Base-by-base conservation (phyloP, 2,797 vertebrate genomes). In the Chaenodraco wilsoni region DNA sequence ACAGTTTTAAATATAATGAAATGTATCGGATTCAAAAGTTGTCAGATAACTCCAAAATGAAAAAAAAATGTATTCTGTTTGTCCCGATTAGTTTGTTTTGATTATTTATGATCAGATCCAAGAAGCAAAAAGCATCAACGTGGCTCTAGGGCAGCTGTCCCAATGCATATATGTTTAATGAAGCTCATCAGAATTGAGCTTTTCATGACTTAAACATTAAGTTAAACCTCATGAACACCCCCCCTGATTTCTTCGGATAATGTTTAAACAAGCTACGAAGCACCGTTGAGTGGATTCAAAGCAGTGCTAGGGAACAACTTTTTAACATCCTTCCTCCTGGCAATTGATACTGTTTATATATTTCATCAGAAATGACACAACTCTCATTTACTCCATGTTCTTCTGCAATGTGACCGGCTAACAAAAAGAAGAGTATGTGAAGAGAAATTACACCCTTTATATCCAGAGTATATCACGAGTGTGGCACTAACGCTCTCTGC, bases 91-190 rank as follows among this genome's bases (percentile, higher is more conserved):
- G 65, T 69, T 74, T 79, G 60, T 68, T 27, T 27, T 51, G 41
- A 72, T 65, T 77, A 87, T 87, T 87, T 88, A 85, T 83, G 82
- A 83, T 72, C 61, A 31, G 58, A 80, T 93, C 88, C 54, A 76
- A 83, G 74, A 88, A 69, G 75, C 68, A 80, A 60, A 37, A 83
- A 27, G 69, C 84, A 84, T 93, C 87, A 92, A 92, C 91, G 83
- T 81, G 71, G 81, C 80, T 76, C n/a, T 19, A 74, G 72, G 76
- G 69, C 79, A 86, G 80, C 86, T 78, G 87, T 87, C 90, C 88
- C 88, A 43, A 31, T 76, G 73, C 86, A 92, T 93, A 90, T 90
- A 91, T 92, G 88, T 92, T 93, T 94, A 90, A 93, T 90, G 89
- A 81, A 10, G 54, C 67, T 83, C 83, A 74, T 85, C 73, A 82